Conservation (phyloP, 2,113 vertebrate species). For the Galeopterus variegatus region DNA sequence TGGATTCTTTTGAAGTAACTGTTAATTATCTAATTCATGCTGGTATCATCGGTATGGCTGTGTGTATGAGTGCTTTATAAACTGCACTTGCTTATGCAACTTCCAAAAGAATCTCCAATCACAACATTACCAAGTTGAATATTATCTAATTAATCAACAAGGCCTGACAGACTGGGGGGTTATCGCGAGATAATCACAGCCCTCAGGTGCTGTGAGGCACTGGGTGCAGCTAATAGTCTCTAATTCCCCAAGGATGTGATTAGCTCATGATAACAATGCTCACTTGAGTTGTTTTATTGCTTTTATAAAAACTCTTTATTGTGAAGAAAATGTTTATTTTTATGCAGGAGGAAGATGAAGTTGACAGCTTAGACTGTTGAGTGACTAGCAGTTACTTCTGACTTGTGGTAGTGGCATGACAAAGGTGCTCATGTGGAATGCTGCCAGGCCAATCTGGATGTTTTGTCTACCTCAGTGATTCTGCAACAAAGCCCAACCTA, state of each 20-base stretch:
- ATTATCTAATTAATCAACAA: slow-evolving; percentile 91
- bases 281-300: slow-evolving; percentile 89
- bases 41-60: slow-evolving; percentile 77
- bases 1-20: slow-evolving; percentile 85
- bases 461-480: slow-evolving; percentile 54
- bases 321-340: slow-evolving; percentile 90
- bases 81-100: slow-evolving; percentile 84
- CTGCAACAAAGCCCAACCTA: slow-evolving; percentile 82
- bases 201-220: slow-evolving; percentile 86
- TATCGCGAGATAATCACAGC: slow-evolving; percentile 89
- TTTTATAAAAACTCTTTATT: slow-evolving; percentile 90
- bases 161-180: slow-evolving; percentile 87
- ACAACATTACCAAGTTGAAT: slow-evolving; percentile 87
- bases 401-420: slow-evolving; percentile 71
- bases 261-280: slow-evolving; percentile 90
- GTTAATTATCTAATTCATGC: slow-evolving; percentile 87
- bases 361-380: slow-evolving; percentile 88
- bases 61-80: slow-evolving; percentile 80
- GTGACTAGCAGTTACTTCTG: slow-evolving; percentile 84
- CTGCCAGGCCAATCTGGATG: slow-evolving; percentile 76
- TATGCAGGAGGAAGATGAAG: slow-evolving; percentile 87
- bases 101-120: slow-evolving; percentile 88
- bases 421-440: slow-evolving; percentile 82
- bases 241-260: slow-evolving; percentile 91
- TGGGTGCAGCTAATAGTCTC: slow-evolving; percentile 88